phyloP scores from a whole-genome alignment of 2,113 vertebrate genomes.

The Strix aluco region DNA sequence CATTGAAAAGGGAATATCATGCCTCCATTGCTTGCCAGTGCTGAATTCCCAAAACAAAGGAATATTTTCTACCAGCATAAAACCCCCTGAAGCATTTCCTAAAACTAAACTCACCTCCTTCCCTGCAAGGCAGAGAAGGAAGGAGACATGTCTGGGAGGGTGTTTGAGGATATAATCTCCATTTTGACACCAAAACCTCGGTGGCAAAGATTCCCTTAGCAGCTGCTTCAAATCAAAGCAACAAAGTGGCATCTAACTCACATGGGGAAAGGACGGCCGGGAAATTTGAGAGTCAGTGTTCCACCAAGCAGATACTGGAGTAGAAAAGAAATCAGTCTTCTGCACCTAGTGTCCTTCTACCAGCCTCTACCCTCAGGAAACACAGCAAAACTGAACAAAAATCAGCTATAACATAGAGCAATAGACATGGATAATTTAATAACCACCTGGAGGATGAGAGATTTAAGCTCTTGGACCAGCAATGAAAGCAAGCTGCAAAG shows the following conservation, averaged over 20 bases:
- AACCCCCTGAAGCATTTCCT: background rate
- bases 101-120: background rate
- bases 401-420: background rate
- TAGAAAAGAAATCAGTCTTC: background rate
- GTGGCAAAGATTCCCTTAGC: background rate
- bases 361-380: background rate
- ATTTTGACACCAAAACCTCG: constrained; percentile 17
- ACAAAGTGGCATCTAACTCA: background rate
- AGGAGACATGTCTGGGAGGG: background rate
- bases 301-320: background rate
- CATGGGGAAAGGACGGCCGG: background rate
- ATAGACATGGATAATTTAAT: background rate
- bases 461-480: background rate
- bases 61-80: background rate
- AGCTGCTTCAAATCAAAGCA: constrained; percentile 31
- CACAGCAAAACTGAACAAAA: background rate
- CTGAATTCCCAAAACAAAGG: background rate
- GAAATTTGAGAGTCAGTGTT: background rate
- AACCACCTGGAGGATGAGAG: background rate
- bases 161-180: background rate
- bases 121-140: background rate
- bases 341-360: background rate
- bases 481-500: constrained; percentile 5
- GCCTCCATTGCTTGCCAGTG: background rate
- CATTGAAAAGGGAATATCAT: background rate